Percentiles rank a stretch among this genome's conserved stretches.
These are phyloP conservation scores for Sarcophaga bullata DNA, from an alignment of 1,140 invertebrate genomes.

Conservation along the genomic window DNA sequence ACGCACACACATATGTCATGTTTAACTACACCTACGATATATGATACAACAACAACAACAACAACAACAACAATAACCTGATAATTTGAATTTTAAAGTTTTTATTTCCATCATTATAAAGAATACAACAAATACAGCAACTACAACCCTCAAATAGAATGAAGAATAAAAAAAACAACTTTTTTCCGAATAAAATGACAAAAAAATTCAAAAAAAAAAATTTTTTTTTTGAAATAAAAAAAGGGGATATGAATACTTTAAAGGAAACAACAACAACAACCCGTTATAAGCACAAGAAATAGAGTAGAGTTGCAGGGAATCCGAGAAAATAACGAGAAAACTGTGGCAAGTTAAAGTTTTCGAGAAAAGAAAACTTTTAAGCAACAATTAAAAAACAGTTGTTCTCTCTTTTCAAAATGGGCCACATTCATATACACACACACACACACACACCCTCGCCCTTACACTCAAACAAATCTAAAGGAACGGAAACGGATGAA, in stretches of 20 bases:
- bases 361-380: background rate
- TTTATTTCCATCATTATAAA: background rate
- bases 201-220: too few species aligned
- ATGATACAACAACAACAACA: too few species aligned
- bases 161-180: background rate
- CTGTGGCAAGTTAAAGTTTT: background rate
- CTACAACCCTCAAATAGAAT: background rate
- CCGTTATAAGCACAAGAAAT: too few species aligned
- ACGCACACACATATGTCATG: too few species aligned
- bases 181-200: too few species aligned
- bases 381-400: constrained; percentile 19
- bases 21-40: too few species aligned
- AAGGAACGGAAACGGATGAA: too few species aligned
- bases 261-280: background rate
- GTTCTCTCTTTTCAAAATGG: background rate
- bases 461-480: background rate
- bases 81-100: constrained; percentile 19
- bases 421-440: background rate
- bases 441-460: background rate
- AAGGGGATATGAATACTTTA: background rate
- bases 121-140: too few species aligned
- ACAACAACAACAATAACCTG: background rate
- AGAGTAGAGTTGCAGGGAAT: background rate
- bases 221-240: too few species aligned
- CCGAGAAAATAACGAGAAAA: background rate